phyloP scores from a whole-genome alignment of 2,113 vertebrate species.

The Etia nguti region DNA sequence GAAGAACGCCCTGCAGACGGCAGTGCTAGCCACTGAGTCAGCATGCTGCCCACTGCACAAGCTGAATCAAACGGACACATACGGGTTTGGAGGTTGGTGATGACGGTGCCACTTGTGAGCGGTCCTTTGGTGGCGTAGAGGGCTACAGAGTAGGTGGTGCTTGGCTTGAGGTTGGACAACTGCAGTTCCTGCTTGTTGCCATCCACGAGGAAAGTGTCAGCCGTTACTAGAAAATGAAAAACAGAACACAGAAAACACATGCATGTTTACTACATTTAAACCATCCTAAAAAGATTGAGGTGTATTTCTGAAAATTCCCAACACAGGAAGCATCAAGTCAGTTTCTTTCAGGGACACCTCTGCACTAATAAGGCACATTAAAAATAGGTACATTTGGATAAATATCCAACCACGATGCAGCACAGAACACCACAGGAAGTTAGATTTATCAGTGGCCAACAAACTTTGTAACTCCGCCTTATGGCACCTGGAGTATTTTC shows the following conservation, averaged over 20 bases:
- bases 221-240: constrained; percentile 73
- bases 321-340: background rate
- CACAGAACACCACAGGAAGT: too few relatives aligned
- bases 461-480: background rate
- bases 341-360: background rate
- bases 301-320: background rate
- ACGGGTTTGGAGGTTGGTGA: constrained; percentile 91
- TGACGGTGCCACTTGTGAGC: constrained; percentile 83
- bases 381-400: too few relatives aligned
- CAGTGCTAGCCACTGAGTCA: background rate
- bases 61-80: constrained; percentile 49
- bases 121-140: constrained; percentile 88
- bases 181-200: constrained; percentile 84
- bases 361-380: background rate
- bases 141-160: constrained; percentile 83
- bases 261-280: background rate
- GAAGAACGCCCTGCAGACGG: background rate
- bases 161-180: constrained; percentile 83
- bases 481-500: background rate
- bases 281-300: background rate
- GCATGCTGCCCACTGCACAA: background rate
- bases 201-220: constrained; percentile 89
- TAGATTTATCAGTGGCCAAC: too few relatives aligned
- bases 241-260: background rate
- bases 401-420: too few relatives aligned